Conservation (phyloP, 1,140 invertebrate genomes). For the Drosophila asahinai region DNA sequence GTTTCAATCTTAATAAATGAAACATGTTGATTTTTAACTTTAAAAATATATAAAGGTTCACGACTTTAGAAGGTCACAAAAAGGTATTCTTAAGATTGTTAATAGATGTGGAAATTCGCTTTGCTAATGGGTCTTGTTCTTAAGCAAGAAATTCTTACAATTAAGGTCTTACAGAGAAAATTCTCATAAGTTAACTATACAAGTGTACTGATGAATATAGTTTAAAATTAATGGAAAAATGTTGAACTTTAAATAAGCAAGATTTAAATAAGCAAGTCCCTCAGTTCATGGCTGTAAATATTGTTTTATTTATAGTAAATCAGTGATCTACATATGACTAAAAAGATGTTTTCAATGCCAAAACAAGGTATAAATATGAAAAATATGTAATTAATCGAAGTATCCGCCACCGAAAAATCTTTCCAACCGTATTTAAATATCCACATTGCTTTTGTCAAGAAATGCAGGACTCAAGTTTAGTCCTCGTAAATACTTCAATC, state of each 20-base stretch:
- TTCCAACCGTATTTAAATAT: not conserved
- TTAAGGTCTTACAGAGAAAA: too few relatives aligned
- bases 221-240: not conserved
- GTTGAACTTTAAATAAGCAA: not conserved
- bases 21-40: not conserved
- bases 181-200: not conserved
- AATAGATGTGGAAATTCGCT: not conserved
- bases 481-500: slow-evolving; percentile 41
- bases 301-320: not conserved
- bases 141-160: not conserved
- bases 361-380: too few relatives aligned
- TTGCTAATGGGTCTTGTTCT: not conserved
- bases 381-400: not conserved
- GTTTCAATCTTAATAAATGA: not conserved
- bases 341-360: not conserved
- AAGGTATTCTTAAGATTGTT: too few relatives aligned
- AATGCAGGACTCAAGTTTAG: not conserved
- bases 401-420: not conserved
- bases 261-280: not conserved
- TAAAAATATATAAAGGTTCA: not conserved
- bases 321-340: not conserved
- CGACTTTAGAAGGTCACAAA: too few relatives aligned
- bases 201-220: not conserved
- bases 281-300: not conserved
- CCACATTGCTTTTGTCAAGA: not conserved